Evolutionary conservation across 2,888 invertebrate genomes (phyloP).

Genomic region (Priocnemis perturbator): DNA sequence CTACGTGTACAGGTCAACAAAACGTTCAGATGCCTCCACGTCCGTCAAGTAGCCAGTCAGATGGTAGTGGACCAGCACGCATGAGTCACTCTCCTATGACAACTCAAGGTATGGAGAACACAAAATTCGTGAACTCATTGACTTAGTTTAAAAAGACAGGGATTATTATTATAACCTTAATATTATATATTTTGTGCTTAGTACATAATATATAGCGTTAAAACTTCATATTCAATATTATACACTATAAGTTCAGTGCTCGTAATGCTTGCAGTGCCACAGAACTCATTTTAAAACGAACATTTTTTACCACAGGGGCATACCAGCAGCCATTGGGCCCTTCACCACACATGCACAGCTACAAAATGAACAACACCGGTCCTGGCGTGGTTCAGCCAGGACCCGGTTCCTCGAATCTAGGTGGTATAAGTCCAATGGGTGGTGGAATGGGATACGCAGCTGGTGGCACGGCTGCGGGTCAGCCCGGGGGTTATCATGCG

Average conservation of each 20-base stretch:
- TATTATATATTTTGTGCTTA: background rate
- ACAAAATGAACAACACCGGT: slow-evolving; percentile 77
- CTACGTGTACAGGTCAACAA: slow-evolving; percentile 82
- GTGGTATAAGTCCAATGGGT: slow-evolving; percentile 69
- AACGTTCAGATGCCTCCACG: slow-evolving; percentile 97
- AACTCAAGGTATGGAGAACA: slow-evolving; percentile 77
- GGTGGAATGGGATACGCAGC: slow-evolving; percentile 70
- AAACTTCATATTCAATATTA: no score
- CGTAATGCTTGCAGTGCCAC: background rate
- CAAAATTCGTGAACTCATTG: no score
- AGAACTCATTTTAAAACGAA: background rate
- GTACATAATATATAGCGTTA: no score
- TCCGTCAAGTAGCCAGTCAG: slow-evolving; percentile 86
- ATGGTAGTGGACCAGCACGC: slow-evolving; percentile 79
- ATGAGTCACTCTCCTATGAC: slow-evolving; percentile 85
- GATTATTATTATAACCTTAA: no score
- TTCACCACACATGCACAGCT: slow-evolving; percentile 79
- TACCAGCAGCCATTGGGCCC: slow-evolving; percentile 80
- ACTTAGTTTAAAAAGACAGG: no score
- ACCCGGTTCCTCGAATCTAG: slow-evolving; percentile 69
- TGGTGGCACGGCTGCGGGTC: slow-evolving; percentile 75
- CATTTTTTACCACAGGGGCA: slow-evolving; percentile 71
- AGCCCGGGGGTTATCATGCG: slow-evolving; percentile 75
- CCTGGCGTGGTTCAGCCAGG: slow-evolving; percentile 78
- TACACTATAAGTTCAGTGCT: no score